Evolutionary conservation across 2,797 vertebrate species (phyloP).

Genomic region (Sebastes iracundus): DNA sequence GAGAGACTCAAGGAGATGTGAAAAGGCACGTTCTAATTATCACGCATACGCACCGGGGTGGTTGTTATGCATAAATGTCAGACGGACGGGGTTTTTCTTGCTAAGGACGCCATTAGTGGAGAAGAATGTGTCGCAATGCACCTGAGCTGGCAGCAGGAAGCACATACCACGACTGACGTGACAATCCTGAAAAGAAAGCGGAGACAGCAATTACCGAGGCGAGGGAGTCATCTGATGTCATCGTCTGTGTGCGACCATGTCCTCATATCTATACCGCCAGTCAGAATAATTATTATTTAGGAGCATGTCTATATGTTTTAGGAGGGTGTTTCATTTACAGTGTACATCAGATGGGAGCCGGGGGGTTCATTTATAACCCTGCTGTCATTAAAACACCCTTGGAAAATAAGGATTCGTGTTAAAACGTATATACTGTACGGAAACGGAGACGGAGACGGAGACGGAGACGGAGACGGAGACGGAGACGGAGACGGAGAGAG

Average conservation of each 20-base stretch:
- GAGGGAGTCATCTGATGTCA: not conserved
- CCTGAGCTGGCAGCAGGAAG: constrained; percentile 35
- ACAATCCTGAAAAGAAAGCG: not conserved
- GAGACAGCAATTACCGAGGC: not conserved
- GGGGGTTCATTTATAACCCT: not conserved
- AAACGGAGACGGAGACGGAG: no score
- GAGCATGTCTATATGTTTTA: not conserved
- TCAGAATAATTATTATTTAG: not conserved
- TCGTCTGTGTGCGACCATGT: not conserved
- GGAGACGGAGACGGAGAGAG: not conserved
- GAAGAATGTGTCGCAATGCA: constrained; percentile 55
- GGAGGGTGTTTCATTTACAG: not conserved
- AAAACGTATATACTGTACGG: no score
- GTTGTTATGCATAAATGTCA: constrained; percentile 69
- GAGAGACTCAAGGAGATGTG: constrained; percentile 53
- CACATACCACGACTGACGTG: not conserved
- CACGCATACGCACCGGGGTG: constrained; percentile 45
- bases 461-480: not conserved
- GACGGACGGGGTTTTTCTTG: constrained; percentile 31
- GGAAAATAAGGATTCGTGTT: not conserved
- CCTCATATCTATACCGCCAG: no score
- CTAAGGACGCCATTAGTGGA: constrained; percentile 22
- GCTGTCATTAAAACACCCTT: not conserved
- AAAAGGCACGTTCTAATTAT: constrained; percentile 68
- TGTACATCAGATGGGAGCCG: not conserved